A percentile compares a stretch with the other conserved stretches of the same genome.
Conservation (phyloP, 2,888 invertebrate genomes). For the Drosophila multiciliata region DNA sequence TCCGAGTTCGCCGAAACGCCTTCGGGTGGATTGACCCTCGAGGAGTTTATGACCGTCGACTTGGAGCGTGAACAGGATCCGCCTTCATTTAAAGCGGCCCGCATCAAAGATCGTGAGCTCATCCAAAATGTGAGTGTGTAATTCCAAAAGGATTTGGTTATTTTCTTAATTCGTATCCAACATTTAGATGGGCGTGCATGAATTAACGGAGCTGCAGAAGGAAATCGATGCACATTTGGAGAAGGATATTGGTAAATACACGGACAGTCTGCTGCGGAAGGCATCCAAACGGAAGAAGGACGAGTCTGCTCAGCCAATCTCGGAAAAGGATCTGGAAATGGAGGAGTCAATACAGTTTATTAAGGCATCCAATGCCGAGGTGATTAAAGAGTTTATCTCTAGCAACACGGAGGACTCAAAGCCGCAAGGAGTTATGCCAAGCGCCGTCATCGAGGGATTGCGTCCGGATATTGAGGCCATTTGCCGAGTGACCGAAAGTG, state of each 20-base stretch:
- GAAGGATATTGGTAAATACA: slow-evolving; percentile 86
- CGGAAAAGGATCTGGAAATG: slow-evolving; percentile 81
- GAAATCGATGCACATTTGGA: slow-evolving; percentile 94
- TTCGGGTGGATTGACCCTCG: slow-evolving; percentile 96
- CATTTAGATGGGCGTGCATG: slow-evolving; percentile 86
- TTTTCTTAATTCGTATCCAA: background rate
- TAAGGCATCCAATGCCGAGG: slow-evolving; percentile 85
- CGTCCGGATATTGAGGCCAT: slow-evolving; percentile 92
- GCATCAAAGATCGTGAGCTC: slow-evolving; percentile 94
- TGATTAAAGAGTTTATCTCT: slow-evolving; percentile 84
- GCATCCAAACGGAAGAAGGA: slow-evolving; percentile 31
- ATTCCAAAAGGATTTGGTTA: background rate
- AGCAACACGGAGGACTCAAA: slow-evolving; percentile 68
- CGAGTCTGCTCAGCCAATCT: slow-evolving; percentile 9
- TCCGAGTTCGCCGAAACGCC: slow-evolving; percentile 99
- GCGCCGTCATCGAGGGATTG: slow-evolving; percentile 81
- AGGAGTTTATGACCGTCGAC: slow-evolving; percentile 98
- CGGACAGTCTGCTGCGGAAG: slow-evolving; percentile 67
- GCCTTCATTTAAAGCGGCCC: slow-evolving; percentile 96
- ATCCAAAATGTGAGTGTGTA: slow-evolving; percentile 88
- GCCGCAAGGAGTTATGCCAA: slow-evolving; percentile 32
- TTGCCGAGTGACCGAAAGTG: slow-evolving; percentile 88
- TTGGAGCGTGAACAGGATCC: slow-evolving; percentile 98
- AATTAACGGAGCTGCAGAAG: slow-evolving; percentile 91
- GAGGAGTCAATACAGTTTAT: slow-evolving; percentile 85